These are phyloP conservation scores for Drosophila testacea DNA, from an alignment of 2,888 invertebrate species.

Conservation along the genomic window DNA sequence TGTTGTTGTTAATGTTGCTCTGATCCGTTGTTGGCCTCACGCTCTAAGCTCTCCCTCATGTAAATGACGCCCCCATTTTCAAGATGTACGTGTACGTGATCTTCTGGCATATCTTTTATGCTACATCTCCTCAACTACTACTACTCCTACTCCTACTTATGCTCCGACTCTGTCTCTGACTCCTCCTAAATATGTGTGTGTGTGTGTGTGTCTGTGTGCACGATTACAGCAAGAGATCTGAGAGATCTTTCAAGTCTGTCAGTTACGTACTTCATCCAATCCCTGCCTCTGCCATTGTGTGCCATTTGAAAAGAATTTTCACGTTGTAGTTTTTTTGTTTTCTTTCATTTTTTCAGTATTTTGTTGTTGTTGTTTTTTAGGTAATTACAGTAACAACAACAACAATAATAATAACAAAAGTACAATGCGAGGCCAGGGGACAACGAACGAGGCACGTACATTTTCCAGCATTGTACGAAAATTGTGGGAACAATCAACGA, in stretches of 20 bases:
- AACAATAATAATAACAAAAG: slow-evolving; percentile 18
- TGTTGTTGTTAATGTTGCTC: slow-evolving; percentile 23
- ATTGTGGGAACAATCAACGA: slow-evolving; percentile 80
- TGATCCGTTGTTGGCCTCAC: slow-evolving; percentile 62
- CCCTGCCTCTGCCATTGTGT: slow-evolving; percentile 44
- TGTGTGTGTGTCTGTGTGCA: slow-evolving; percentile 45
- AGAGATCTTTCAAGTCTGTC: slow-evolving; percentile 75
- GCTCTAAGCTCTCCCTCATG: slow-evolving; percentile 66
- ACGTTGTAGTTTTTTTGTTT: slow-evolving; percentile 61
- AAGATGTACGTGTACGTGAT: slow-evolving; percentile 70
- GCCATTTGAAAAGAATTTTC: slow-evolving; percentile 80
- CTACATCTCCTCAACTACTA: slow-evolving; percentile 59
- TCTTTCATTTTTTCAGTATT: slow-evolving; percentile 15
- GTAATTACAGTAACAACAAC: slow-evolving; percentile 67
- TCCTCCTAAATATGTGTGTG: slow-evolving; percentile 29
- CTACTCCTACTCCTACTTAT: slow-evolving; percentile 2
- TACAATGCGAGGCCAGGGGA: slow-evolving; percentile 58
- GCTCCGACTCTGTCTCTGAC: slow-evolving; percentile 9
- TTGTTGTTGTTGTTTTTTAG: slow-evolving; percentile 41
- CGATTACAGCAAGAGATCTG: slow-evolving; percentile 73
- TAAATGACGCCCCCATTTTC: slow-evolving; percentile 80
- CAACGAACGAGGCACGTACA: slow-evolving; percentile 70
- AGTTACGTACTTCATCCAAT: slow-evolving; percentile 43
- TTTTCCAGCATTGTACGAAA: slow-evolving; percentile 79
- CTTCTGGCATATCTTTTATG: slow-evolving; percentile 69